phyloP scores from a whole-genome alignment of 2,888 invertebrate genomes.

The Eremobia ochroleuca region DNA sequence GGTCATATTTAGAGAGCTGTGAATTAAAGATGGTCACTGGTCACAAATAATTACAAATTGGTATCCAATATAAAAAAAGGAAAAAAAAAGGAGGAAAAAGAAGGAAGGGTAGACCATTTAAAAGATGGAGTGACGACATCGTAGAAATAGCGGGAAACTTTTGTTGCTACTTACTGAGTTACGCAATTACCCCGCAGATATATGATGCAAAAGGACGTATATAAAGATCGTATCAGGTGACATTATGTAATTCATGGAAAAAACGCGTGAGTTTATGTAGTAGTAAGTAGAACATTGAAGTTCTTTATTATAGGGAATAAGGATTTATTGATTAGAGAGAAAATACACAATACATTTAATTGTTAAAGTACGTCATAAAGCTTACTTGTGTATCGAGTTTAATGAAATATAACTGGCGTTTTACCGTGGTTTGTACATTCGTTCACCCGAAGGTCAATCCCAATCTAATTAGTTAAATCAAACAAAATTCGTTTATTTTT shows the following conservation, averaged over 20 bases:
- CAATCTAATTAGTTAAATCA: slow-evolving; percentile 53
- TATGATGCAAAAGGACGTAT: not conserved
- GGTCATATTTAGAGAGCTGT: too few species aligned
- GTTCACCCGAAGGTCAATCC: slow-evolving; percentile 16
- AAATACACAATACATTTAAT: not conserved
- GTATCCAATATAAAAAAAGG: too few species aligned
- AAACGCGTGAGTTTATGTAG: not conserved
- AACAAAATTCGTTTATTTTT: slow-evolving; percentile 51
- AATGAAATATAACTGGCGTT: slow-evolving; percentile 43
- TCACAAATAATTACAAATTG: too few species aligned
- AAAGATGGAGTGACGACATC: too few species aligned
- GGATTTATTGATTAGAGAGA: not conserved
- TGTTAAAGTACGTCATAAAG: not conserved
- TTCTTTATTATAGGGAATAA: not conserved
- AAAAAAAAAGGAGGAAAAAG: too few species aligned
- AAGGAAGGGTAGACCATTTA: too few species aligned
- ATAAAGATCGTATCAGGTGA: not conserved
- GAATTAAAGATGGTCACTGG: too few species aligned
- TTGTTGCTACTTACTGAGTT: too few species aligned
- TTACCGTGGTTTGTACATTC: slow-evolving; percentile 47
- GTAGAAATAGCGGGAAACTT: too few species aligned
- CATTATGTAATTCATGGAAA: not conserved
- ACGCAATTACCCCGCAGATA: too few species aligned
- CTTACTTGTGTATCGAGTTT: not conserved
- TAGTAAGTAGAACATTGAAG: not conserved